Evolutionary conservation across 2,888 invertebrate species (phyloP).

Genomic region (Nematopogon swammerdamellus): DNA sequence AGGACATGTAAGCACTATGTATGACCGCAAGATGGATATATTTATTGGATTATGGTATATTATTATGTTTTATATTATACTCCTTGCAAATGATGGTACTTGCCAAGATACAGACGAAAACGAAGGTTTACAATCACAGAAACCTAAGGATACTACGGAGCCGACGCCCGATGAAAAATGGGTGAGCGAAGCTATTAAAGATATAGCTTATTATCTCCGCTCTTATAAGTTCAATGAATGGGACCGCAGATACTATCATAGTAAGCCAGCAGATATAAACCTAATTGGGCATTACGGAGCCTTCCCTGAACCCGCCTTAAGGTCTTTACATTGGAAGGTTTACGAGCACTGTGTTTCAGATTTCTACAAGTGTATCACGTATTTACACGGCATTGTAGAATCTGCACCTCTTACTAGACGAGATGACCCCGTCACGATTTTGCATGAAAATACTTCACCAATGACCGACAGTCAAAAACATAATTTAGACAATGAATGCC

Average conservation of each 20-base stretch:
- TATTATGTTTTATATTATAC: too few relatives aligned
- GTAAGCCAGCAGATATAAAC: conserved; percentile 15
- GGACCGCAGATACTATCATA: conserved; percentile 49
- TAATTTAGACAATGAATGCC: conserved; percentile 46
- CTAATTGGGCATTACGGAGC: conserved; percentile 24
- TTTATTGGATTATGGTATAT: too few relatives aligned
- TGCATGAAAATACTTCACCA: conserved; percentile 44
- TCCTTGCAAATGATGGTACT: too few relatives aligned
- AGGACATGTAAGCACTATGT: too few relatives aligned
- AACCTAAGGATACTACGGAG: too few relatives aligned
- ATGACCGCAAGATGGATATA: too few relatives aligned
- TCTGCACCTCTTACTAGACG: conserved; percentile 37
- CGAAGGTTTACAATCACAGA: too few relatives aligned
- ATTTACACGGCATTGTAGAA: conserved; percentile 36
- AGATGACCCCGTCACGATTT: conserved; percentile 47
- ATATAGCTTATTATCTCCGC: conserved; percentile 60
- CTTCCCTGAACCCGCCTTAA: conserved; percentile 56
- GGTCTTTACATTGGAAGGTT: conserved; percentile 61
- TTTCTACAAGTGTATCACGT: conserved; percentile 55
- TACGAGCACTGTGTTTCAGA: conserved; percentile 48
- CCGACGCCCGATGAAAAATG: conserved; percentile 22
- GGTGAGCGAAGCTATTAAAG: conserved; percentile 44
- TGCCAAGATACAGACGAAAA: too few relatives aligned
- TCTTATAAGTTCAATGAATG: conserved; percentile 63
- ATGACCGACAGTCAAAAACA: conserved; percentile 24